Evolutionary conservation across 1,140 invertebrate species (phyloP).

Genomic region (Latrodectus geometricus): DNA sequence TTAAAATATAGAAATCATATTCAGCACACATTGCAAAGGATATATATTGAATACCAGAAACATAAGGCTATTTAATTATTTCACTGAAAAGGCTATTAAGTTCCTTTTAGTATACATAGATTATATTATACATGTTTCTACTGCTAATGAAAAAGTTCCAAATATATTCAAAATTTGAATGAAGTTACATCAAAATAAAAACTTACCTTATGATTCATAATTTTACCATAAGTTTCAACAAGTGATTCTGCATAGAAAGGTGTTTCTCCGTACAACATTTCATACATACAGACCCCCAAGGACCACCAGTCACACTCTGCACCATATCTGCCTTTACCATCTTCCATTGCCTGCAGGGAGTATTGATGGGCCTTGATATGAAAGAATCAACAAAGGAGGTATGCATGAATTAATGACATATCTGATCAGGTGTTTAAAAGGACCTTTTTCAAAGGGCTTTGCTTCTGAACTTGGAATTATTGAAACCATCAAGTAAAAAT

Average conservation of each 20-base stretch:
- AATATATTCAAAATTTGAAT: conserved; percentile 71
- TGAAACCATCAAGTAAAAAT: neutral
- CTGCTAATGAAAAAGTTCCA: neutral
- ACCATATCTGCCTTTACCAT: conserved; percentile 96
- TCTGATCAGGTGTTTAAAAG: neutral
- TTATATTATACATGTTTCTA: neutral
- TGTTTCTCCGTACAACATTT: conserved; percentile 98
- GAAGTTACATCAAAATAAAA: conserved; percentile 80
- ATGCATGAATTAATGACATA: conserved; percentile 25
- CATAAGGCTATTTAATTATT: neutral
- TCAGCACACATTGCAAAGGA: neutral
- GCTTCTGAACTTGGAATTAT: neutral
- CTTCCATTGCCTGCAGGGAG: conserved; percentile 72
- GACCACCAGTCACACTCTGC: conserved; percentile 99
- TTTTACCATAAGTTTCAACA: conserved; percentile 99
- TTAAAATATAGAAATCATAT: too few relatives aligned
- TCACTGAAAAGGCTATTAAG: neutral
- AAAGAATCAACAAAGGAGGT: conserved; percentile 31
- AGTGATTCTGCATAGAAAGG: conserved; percentile 99
- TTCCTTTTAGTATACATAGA: neutral
- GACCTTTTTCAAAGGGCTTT: conserved; percentile 13
- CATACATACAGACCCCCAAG: conserved; percentile 99
- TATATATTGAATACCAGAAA: neutral
- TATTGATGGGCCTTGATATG: conserved; percentile 59
- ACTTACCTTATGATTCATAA: conserved; percentile 99